Evolutionary conservation across 1,140 invertebrate species (phyloP), one percentile per base, ranked within the genome.

Genomic region (Telenomus remus): DNA sequence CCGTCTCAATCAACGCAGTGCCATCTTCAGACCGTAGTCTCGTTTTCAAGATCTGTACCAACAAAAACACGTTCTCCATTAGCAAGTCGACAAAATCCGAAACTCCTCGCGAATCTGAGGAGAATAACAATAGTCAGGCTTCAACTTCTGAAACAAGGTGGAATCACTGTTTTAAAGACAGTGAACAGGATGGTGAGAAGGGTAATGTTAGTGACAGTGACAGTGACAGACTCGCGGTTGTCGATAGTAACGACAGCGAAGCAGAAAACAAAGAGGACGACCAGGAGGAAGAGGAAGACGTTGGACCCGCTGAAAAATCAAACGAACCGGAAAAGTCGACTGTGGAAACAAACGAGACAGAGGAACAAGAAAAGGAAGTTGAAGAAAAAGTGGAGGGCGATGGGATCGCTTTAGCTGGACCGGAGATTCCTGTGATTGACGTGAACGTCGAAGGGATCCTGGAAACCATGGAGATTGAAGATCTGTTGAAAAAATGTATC

Each of bases 401-500:
- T 35, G 83, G 81, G 0, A 85, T 90, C 14, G 73, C 84, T 9
- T 77, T 92, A 19, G 92, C 92, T 4, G 89, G 89, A 9, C 85
- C 89, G n/a, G 92, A 94, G 51, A 85, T 93, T 14, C 89, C 91
- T 46, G 86, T 91, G 6, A 90, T 92, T 65, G 93, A 95, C 82
- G 80, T 95, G n/a, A 91, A 92, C 56, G 87, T 95, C 8, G 91
- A 94, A 72, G 91, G 91, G 44, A 92, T 92, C 3, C 82, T 95
- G 39, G 93, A 95, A 75, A 92, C 90, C 77, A 91, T 94, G 84
- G 90, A 91, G 35, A 88, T 93, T 49, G 90, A 92, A 65, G 90
- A 92, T 39, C 86, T 95, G 53, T 76, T 95, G 8, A 93, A 93
- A 82, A 91, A 92, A 61, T 95, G 94, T 82, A 87, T 95, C 16